A percentile compares a stretch with the other conserved stretches of the same genome.
phyloP scores from a whole-genome alignment of 2,888 invertebrate genomes.

The Oconnorella tubifera region DNA sequence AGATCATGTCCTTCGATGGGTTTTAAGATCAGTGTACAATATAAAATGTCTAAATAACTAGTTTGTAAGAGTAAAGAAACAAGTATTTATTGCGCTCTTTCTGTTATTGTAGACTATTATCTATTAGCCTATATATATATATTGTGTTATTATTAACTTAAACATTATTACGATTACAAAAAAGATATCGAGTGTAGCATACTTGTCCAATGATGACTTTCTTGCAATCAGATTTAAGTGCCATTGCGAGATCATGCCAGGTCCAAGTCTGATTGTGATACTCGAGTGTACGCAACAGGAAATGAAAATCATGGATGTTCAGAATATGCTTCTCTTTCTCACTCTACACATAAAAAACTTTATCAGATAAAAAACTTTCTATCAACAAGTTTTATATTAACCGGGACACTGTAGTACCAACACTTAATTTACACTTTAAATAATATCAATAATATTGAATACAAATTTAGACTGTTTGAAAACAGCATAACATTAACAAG shows the following conservation, averaged over 20 bases:
- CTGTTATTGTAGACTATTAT: not conserved
- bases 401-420: no score
- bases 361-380: constrained; percentile 3
- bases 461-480: no score
- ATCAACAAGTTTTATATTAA: not conserved
- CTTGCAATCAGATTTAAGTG: constrained; percentile 89
- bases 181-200: no score
- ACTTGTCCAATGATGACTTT: constrained; percentile 78
- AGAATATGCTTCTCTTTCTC: constrained; percentile 97
- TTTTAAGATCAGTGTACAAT: no score
- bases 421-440: no score
- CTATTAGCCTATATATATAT: not conserved
- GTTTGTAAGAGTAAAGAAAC: no score
- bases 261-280: constrained; percentile 99
- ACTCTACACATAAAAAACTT: constrained; percentile 63
- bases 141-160: no score
- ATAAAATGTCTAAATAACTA: no score
- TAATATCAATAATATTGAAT: constrained; percentile 6
- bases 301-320: constrained; percentile 87
- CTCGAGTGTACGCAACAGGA: constrained; percentile 91
- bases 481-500: no score
- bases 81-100: no score
- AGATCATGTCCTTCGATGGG: no score
- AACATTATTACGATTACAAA: no score
- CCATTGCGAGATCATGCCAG: constrained; percentile 92